These are phyloP conservation scores for Myotis davidii DNA, from an alignment of 2,113 vertebrate species.

Conservation along the genomic window DNA sequence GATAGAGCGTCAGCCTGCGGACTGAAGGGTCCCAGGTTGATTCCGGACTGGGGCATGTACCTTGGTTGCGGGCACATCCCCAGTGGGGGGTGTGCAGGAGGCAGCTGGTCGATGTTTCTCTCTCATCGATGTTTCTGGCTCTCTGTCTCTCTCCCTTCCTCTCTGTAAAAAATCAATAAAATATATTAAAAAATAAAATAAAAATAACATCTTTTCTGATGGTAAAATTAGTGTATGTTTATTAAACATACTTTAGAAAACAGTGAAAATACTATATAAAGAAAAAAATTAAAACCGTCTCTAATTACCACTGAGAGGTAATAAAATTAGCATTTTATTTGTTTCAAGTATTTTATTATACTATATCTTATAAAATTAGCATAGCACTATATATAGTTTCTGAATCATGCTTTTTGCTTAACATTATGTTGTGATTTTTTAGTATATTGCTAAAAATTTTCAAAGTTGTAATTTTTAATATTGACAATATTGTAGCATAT, in stretches of 20 bases:
- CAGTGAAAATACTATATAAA: not conserved
- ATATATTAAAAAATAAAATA: no score
- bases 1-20: no score
- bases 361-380: conserved; percentile 22
- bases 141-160: no score
- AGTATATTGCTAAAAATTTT: not conserved
- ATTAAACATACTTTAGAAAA: conserved; percentile 51
- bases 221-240: not conserved
- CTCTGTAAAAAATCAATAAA: no score
- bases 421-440: not conserved
- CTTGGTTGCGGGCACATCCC: no score
- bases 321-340: conserved; percentile 47
- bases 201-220: not conserved
- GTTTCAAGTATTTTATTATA: not conserved
- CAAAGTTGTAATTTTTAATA: conserved; percentile 33
- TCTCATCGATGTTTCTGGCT: no score
- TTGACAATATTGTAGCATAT: conserved; percentile 14
- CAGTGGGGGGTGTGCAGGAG: no score
- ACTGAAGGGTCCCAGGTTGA: no score
- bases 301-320: not conserved
- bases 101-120: no score
- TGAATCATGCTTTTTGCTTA: conserved; percentile 1
- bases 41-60: no score
- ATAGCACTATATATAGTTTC: not conserved
- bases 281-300: conserved; percentile 32